These are phyloP conservation scores for Paratilapia polleni DNA, from an alignment of 2,113 vertebrate genomes.

Conservation along the genomic window DNA sequence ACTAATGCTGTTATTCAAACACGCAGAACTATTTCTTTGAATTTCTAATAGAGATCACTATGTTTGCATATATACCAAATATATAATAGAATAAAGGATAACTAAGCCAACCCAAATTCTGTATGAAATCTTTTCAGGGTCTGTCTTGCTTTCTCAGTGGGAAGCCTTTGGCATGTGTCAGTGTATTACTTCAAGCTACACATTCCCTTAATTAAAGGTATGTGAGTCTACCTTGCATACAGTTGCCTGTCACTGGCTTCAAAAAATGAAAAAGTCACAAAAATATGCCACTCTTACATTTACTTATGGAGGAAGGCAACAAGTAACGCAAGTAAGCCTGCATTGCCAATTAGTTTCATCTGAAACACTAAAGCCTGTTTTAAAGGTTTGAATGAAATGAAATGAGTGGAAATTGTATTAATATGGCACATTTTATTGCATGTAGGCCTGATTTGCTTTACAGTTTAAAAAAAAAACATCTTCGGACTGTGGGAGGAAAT, in stretches of 20 bases:
- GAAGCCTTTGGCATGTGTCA: neutral
- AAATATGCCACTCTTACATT: neutral
- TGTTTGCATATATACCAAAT: neutral
- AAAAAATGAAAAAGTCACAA: neutral
- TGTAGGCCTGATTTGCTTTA: neutral
- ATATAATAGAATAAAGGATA: neutral
- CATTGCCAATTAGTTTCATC: neutral
- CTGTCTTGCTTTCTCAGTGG: neutral
- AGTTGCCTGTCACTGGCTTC: neutral
- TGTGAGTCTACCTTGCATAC: neutral
- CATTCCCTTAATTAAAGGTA: neutral
- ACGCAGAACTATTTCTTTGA: neutral
- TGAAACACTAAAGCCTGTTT: neutral
- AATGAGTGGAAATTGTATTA: neutral
- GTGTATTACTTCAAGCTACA: neutral
- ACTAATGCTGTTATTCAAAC: neutral
- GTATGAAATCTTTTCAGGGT: neutral
- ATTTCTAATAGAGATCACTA: neutral
- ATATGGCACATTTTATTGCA: neutral
- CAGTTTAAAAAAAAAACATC: neutral
- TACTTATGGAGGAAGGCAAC: neutral
- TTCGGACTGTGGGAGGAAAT: too few species aligned
- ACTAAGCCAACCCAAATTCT: neutral
- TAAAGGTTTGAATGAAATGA: neutral
- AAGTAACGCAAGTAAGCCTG: neutral